Evolutionary conservation across 1,140 invertebrate genomes (phyloP), one percentile per base, ranked within the genome.

Genomic region (Stratiolaelaps scimitus): DNA sequence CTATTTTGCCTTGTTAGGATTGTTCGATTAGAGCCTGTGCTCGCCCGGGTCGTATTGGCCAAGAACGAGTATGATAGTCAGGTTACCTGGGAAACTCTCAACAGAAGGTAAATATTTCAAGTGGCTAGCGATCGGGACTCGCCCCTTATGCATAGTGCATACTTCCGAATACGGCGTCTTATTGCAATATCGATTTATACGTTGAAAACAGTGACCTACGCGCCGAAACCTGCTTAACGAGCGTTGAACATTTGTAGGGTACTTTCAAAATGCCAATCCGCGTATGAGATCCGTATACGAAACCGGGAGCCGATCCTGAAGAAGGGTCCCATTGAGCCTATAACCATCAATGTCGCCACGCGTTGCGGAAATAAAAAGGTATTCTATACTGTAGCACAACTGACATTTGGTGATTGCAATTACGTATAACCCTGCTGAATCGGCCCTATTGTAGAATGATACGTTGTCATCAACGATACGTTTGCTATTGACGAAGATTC

Each of bases 351-450:
- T 13, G 82, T 91, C 2, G 83, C 81, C 17, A 84, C 83, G n/a
- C 77, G 89, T 65, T 82, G 83, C 28, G 84, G 85, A n/a, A 89
- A 89, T 72, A 94, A 94, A 75, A 92, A 92, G 80, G 88, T 89
- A 69, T 67, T 19, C 53, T 34, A n/a, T n/a, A n/a, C n/a, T n/a
- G n/a, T n/a, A n/a, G n/a, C n/a, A n/a, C n/a, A n/a, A n/a, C n/a
- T n/a, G n/a, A n/a, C n/a, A n/a, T n/a, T n/a, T n/a, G n/a, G n/a
- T n/a, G n/a, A n/a, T n/a, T n/a, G n/a, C n/a, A n/a, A n/a, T n/a
- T n/a, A n/a, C n/a, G n/a, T n/a, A n/a, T n/a, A n/a, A n/a, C n/a
- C n/a, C n/a, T n/a, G n/a, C n/a, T n/a, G n/a, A n/a, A n/a, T n/a
- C n/a, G n/a, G n/a, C n/a, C n/a, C n/a, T n/a, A n/a, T n/a, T n/a